A percentile compares a stretch with the other conserved stretches of the same genome.
These are phyloP conservation scores for Ophonus ardosiacus DNA, from an alignment of 2,888 invertebrate species.

Conservation along the genomic window DNA sequence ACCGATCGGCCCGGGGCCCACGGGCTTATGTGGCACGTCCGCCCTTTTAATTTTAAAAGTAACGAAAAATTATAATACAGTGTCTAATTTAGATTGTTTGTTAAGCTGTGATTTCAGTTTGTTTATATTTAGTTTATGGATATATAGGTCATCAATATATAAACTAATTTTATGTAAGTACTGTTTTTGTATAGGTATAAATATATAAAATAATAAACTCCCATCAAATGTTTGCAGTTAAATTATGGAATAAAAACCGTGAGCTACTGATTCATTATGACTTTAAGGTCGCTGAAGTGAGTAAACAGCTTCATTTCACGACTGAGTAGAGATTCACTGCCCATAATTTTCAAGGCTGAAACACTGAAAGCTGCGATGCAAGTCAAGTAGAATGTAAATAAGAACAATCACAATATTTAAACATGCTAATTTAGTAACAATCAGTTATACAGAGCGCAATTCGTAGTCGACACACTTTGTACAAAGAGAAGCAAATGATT, in stretches of 20 bases:
- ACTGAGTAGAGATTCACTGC: constrained; percentile 18
- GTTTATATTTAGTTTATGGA: background rate
- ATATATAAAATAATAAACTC: background rate
- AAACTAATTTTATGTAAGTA: too few relatives aligned
- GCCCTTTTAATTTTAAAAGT: too few relatives aligned
- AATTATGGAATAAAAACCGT: background rate
- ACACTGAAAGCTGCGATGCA: background rate
- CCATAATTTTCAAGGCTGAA: constrained; percentile 12
- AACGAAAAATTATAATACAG: too few relatives aligned
- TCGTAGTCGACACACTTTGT: background rate
- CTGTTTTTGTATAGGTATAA: too few relatives aligned
- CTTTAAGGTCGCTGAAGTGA: constrained; percentile 14
- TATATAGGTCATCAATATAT: too few relatives aligned
- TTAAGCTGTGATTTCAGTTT: background rate
- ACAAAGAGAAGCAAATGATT: background rate
- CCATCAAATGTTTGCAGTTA: background rate
- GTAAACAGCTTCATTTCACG: constrained; percentile 29
- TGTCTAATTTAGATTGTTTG: too few relatives aligned
- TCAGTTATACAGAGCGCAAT: background rate
- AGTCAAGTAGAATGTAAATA: constrained; percentile 32
- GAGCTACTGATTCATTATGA: background rate
- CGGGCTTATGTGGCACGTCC: too few relatives aligned
- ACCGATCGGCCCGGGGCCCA: too few relatives aligned
- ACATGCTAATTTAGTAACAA: background rate
- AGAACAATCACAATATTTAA: constrained; percentile 27